These are phyloP conservation scores for Erinaceus europaeus DNA, from an alignment of 2,113 vertebrate species.

Conservation along the genomic window DNA sequence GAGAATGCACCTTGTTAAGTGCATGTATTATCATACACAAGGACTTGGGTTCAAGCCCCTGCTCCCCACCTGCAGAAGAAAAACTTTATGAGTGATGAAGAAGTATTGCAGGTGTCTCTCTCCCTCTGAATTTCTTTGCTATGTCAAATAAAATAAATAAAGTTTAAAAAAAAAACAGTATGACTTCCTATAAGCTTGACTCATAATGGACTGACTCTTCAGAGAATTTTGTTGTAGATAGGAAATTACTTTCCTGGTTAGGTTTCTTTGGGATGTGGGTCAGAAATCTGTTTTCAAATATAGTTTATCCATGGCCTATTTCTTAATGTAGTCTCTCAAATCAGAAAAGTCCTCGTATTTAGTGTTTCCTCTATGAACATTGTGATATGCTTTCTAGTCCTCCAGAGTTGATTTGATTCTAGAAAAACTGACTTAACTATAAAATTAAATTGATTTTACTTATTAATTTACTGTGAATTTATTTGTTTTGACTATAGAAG, in stretches of 20 bases:
- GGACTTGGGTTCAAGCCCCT: no score
- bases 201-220: not conserved
- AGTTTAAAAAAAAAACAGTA: not conserved
- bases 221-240: not conserved
- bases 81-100: no score
- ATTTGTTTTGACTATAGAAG: not conserved
- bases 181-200: not conserved
- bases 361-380: not conserved
- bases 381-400: not conserved
- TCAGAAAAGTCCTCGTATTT: not conserved
- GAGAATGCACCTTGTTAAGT: no score
- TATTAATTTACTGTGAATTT: not conserved
- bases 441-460: conserved; percentile 15
- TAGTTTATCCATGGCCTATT: not conserved
- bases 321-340: not conserved
- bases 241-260: not conserved
- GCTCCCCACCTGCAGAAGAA: no score
- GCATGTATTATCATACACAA: no score
- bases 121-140: no score
- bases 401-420: not conserved
- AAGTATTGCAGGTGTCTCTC: no score
- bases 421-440: no score
- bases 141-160: no score
- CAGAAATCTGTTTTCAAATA: not conserved
- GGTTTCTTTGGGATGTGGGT: not conserved